A percentile compares a stretch with the other conserved stretches of the same genome.
phyloP scores from a whole-genome alignment of 2,888 invertebrate genomes.

The Orthosia gothica region DNA sequence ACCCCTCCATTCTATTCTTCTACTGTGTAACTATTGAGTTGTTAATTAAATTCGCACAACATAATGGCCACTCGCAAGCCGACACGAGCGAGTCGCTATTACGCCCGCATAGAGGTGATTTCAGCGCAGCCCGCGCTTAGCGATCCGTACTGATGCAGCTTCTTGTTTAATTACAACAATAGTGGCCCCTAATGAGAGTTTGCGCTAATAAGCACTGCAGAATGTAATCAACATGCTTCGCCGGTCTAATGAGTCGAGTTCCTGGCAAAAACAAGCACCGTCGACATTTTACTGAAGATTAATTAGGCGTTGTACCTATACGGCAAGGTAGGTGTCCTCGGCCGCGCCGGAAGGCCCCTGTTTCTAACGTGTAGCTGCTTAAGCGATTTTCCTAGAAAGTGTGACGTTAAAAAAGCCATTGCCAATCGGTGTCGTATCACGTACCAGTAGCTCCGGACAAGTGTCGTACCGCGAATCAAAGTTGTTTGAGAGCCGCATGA shows the following conservation, averaged over 20 bases:
- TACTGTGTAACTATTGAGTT: constrained; percentile 87
- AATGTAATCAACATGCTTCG: constrained; percentile 91
- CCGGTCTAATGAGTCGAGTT: constrained; percentile 91
- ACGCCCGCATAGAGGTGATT: constrained; percentile 76
- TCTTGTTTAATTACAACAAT: constrained; percentile 92
- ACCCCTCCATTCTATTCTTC: constrained; percentile 83
- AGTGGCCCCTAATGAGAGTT: constrained; percentile 91
- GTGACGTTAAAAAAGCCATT: constrained; percentile 67
- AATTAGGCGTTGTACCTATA: constrained; percentile 88
- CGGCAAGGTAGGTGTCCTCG: constrained; percentile 76
- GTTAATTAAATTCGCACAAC: constrained; percentile 90
- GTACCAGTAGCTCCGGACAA: constrained; percentile 65
- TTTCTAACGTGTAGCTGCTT: constrained; percentile 79
- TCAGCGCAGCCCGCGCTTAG: constrained; percentile 71
- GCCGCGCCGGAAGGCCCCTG: constrained; percentile 79
- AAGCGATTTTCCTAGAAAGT: constrained; percentile 80
- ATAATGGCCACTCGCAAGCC: constrained; percentile 72
- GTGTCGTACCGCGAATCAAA: constrained; percentile 66
- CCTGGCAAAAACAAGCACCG: constrained; percentile 89
- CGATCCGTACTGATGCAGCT: constrained; percentile 83
- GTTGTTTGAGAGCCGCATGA: constrained; percentile 68
- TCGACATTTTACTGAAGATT: constrained; percentile 90
- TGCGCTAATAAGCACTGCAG: constrained; percentile 91
- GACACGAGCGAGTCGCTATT: constrained; percentile 70
- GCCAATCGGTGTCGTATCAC: constrained; percentile 43